Evolutionary conservation across 2,113 vertebrate species (phyloP).

Genomic region (Bungarus multicinctus): DNA sequence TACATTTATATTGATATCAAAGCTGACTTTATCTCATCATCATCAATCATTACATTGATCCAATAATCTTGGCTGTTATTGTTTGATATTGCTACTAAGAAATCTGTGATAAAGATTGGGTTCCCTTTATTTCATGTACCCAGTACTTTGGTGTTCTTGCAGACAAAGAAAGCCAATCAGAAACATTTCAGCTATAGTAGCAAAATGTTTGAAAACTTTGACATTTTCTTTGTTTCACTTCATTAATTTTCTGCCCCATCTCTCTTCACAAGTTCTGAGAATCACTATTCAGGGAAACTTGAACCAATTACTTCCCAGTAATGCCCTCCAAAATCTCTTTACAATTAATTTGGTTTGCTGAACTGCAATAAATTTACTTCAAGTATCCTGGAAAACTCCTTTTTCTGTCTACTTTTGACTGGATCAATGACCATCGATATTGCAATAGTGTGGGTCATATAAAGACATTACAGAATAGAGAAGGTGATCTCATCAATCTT

Average conservation of each 20-base stretch:
- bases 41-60: neutral
- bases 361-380: neutral
- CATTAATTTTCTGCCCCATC: neutral
- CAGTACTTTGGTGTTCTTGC: neutral
- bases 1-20: neutral
- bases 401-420: neutral
- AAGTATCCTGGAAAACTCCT: neutral
- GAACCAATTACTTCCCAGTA: conserved; percentile 10
- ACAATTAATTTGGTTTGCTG: neutral
- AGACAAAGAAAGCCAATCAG: neutral
- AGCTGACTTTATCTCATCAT: neutral
- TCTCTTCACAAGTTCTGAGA: conserved; percentile 19
- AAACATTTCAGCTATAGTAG: neutral
- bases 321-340: conserved; percentile 10
- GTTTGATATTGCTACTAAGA: neutral
- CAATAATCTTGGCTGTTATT: neutral
- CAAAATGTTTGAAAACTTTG: neutral
- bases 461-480: conserved; percentile 12
- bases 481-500: conserved; percentile 10
- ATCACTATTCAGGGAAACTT: neutral
- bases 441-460: neutral
- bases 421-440: neutral
- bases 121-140: neutral
- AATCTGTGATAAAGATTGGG: neutral
- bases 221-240: neutral